phyloP scores from a whole-genome alignment of 2,888 invertebrate species.

The Gisinianus flammeolus region DNA sequence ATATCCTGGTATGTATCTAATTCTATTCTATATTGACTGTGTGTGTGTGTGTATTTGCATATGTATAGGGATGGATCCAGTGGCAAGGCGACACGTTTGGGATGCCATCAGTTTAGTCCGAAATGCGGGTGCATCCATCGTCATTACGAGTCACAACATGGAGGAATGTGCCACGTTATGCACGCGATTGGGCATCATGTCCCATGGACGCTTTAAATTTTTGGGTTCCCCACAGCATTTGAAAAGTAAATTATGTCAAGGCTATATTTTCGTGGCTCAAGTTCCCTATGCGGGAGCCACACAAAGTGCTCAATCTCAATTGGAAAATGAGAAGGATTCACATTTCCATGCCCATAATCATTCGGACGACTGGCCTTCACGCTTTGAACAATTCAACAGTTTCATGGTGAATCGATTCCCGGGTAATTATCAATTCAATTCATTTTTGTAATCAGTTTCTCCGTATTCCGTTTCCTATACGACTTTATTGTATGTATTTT shows the following conservation, averaged over 20 bases:
- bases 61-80: slow-evolving; percentile 25
- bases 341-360: neutral
- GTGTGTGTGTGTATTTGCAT: too few species aligned
- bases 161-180: slow-evolving; percentile 18
- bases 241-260: slow-evolving; percentile 10
- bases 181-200: slow-evolving; percentile 13
- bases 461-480: too few species aligned
- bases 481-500: too few species aligned
- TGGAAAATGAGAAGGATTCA: neutral
- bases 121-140: neutral
- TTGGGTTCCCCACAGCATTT: slow-evolving; percentile 16
- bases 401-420: neutral
- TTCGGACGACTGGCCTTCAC: neutral
- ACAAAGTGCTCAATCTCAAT: neutral
- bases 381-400: neutral
- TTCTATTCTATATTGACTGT: too few species aligned
- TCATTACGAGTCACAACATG: slow-evolving; percentile 13
- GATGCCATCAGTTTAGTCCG: slow-evolving; percentile 14
- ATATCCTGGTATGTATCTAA: too few species aligned
- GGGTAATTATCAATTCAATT: too few species aligned
- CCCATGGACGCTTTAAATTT: neutral
- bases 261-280: slow-evolving; percentile 11
- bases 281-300: neutral
- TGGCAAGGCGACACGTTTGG: slow-evolving; percentile 14
- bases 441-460: too few species aligned